Conservation (phyloP, 1,140 invertebrate genomes). For the Cydia amplana region DNA sequence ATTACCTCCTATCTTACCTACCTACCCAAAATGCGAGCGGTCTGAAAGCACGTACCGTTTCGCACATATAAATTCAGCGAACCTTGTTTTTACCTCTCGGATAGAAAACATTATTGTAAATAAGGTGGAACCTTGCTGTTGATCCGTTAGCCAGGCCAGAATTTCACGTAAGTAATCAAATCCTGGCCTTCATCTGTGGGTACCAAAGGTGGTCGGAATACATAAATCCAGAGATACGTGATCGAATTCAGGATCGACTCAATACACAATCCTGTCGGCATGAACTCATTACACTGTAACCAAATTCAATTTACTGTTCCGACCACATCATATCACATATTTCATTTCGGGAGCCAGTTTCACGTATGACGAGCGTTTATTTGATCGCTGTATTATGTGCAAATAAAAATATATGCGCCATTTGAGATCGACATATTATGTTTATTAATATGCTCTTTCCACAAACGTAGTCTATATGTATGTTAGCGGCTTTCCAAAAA, state of each 20-base stretch:
- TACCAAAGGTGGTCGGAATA: slow-evolving; percentile 73
- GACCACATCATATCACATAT: slow-evolving; percentile 64
- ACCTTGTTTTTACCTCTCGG: slow-evolving; percentile 26
- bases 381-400: slow-evolving; percentile 43
- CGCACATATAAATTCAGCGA: slow-evolving; percentile 30
- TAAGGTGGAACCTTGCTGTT: slow-evolving; percentile 39
- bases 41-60: slow-evolving; percentile 27
- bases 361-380: slow-evolving; percentile 48
- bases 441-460: slow-evolving; percentile 29
- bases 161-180: slow-evolving; percentile 69
- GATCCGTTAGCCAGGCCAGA: slow-evolving; percentile 54
- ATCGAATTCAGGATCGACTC: slow-evolving; percentile 73
- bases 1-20: neutral
- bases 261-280: slow-evolving; percentile 67
- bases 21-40: neutral
- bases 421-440: slow-evolving; percentile 36
- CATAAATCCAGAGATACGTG: slow-evolving; percentile 75
- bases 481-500: too few relatives aligned
- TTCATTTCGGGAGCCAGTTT: slow-evolving; percentile 58
- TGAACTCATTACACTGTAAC: slow-evolving; percentile 76
- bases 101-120: slow-evolving; percentile 31
- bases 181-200: slow-evolving; percentile 60
- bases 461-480: neutral
- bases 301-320: slow-evolving; percentile 73
- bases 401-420: slow-evolving; percentile 48